phyloP scores from a whole-genome alignment of 2,113 vertebrate species.

The Chlamydotis undulata region DNA sequence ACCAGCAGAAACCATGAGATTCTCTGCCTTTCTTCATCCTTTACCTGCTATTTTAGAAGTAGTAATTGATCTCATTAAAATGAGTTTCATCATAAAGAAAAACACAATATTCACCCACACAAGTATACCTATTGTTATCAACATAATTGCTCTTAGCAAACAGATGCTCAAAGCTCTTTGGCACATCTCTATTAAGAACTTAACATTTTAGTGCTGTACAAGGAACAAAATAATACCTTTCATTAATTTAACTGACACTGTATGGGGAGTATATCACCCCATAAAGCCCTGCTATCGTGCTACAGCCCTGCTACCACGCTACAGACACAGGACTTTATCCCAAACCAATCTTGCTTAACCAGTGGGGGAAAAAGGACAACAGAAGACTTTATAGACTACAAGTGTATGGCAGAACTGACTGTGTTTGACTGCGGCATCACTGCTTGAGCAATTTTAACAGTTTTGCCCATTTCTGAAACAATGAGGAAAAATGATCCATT shows the following conservation, averaged over 20 bases:
- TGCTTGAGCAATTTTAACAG: neutral
- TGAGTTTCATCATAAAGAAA: neutral
- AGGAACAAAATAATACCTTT: neutral
- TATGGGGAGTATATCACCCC: neutral
- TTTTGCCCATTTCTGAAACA: neutral
- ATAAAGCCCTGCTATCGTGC: neutral
- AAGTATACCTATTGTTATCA: neutral
- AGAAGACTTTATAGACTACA: neutral
- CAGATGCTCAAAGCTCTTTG: neutral
- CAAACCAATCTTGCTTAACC: neutral
- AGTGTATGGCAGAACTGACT: neutral
- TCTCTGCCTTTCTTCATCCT: neutral
- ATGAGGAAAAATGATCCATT: neutral
- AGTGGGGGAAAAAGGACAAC: neutral
- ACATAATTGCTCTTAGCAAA: neutral
- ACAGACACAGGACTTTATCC: neutral
- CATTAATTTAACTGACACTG: neutral
- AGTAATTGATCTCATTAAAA: neutral
- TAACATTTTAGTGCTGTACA: neutral
- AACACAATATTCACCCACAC: neutral
- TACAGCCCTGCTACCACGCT: neutral
- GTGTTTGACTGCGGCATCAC: neutral
- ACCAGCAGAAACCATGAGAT: neutral
- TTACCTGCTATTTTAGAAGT: neutral
- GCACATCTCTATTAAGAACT: neutral